These are phyloP conservation scores for Scolopax bukidnonensis DNA, from an alignment of 2,797 vertebrate genomes.

Conservation along the genomic window DNA sequence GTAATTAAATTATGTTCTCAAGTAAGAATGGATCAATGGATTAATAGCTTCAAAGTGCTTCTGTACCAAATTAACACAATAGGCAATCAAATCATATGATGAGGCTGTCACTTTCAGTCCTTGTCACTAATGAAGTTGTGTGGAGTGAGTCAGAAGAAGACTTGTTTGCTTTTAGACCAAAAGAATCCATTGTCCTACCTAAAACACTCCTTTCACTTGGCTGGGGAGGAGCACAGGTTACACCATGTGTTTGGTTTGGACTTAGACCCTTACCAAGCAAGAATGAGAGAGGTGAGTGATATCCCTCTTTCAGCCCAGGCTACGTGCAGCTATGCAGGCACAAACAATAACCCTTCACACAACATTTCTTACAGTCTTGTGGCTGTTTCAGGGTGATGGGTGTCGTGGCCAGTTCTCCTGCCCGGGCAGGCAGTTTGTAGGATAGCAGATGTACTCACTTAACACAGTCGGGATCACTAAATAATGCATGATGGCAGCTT, in stretches of 20 bases:
- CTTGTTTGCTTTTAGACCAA: not conserved
- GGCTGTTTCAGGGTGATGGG: not conserved
- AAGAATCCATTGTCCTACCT: not conserved
- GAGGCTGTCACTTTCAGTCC: slow-evolving; percentile 12
- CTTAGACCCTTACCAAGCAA: not conserved
- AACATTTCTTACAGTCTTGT: not conserved
- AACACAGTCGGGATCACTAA: not conserved
- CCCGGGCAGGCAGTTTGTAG: not conserved
- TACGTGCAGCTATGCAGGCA: not conserved
- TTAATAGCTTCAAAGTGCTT: slow-evolving; percentile 32
- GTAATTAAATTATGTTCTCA: slow-evolving; percentile 43
- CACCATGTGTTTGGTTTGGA: not conserved
- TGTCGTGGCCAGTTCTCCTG: not conserved
- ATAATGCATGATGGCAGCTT: not conserved
- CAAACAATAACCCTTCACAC: not conserved
- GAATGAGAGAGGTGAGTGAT: not conserved
- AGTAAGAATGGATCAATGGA: slow-evolving; percentile 25
- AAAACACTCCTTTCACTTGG: not conserved
- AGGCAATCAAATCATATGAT: slow-evolving; percentile 39
- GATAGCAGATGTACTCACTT: not conserved
- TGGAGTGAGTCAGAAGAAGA: not conserved
- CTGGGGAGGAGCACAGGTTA: not conserved
- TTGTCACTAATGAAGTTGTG: not conserved
- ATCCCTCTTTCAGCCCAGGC: not conserved
- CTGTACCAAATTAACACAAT: not conserved